phyloP scores from a whole-genome alignment of 1,140 invertebrate genomes.

The Musca domestica region DNA sequence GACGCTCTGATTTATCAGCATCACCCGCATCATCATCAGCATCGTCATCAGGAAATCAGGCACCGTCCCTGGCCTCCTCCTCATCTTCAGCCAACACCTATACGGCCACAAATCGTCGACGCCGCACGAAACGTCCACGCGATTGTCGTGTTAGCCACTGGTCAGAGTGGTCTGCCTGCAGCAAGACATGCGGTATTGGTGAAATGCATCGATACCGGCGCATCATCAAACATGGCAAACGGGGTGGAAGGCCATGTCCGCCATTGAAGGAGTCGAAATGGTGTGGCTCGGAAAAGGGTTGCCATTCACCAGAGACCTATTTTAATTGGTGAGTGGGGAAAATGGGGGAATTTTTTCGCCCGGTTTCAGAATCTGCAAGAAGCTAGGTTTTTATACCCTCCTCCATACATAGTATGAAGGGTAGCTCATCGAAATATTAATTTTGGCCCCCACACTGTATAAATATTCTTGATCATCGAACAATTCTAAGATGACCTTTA shows the following conservation, averaged over 20 bases:
- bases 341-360: not conserved
- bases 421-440: no score
- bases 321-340: slow-evolving; percentile 52
- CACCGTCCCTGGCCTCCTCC: not conserved
- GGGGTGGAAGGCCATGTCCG: slow-evolving; percentile 76
- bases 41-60: slow-evolving; percentile 12
- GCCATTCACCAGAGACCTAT: slow-evolving; percentile 56
- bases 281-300: slow-evolving; percentile 76
- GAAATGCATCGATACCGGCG: slow-evolving; percentile 76
- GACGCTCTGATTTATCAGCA: slow-evolving; percentile 15
- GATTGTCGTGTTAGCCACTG: slow-evolving; percentile 85
- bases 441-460: no score
- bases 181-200: slow-evolving; percentile 82
- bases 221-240: slow-evolving; percentile 70
- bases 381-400: no score
- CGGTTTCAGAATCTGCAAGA: no score
- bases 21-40: not conserved
- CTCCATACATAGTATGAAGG: no score
- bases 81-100: slow-evolving; percentile 10
- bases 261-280: slow-evolving; percentile 79
- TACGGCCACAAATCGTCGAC: slow-evolving; percentile 26
- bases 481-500: no score
- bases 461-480: no score
- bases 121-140: slow-evolving; percentile 57
- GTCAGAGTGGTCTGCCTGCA: slow-evolving; percentile 82